Evolutionary conservation across 2,797 vertebrate species (phyloP).

Genomic region (Morus bassanus): DNA sequence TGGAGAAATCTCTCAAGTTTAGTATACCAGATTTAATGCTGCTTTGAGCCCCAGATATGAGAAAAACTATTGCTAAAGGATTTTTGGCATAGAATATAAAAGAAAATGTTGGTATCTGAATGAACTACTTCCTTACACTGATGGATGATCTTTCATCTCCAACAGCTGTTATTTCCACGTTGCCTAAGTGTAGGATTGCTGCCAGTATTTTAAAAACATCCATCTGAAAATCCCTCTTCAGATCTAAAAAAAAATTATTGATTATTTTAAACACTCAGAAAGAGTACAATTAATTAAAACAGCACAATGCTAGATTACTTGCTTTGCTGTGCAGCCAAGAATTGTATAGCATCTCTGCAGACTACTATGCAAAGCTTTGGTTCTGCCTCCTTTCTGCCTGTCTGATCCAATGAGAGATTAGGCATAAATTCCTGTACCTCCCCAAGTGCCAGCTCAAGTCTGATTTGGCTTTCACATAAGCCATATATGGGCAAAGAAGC

Average conservation of each 20-base stretch:
- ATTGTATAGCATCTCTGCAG: background rate
- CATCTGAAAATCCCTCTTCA: constrained; percentile 88
- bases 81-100: background rate
- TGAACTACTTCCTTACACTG: constrained; percentile 76
- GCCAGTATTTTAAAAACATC: constrained; percentile 90
- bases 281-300: background rate
- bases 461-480: background rate
- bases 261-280: background rate
- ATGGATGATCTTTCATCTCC: constrained; percentile 87
- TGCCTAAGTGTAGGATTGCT: constrained; percentile 93
- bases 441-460: background rate
- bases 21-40: background rate
- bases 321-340: background rate
- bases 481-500: background rate
- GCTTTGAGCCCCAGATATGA: background rate
- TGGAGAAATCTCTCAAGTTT: background rate
- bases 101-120: background rate
- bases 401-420: background rate
- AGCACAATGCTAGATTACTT: background rate
- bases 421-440: background rate
- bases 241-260: constrained; percentile 73
- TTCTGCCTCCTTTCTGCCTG: background rate
- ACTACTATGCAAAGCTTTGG: background rate
- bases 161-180: constrained; percentile 81
- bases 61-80: background rate